Base-by-base conservation (phyloP, 2,113 vertebrate species). In the Progne subis region DNA sequence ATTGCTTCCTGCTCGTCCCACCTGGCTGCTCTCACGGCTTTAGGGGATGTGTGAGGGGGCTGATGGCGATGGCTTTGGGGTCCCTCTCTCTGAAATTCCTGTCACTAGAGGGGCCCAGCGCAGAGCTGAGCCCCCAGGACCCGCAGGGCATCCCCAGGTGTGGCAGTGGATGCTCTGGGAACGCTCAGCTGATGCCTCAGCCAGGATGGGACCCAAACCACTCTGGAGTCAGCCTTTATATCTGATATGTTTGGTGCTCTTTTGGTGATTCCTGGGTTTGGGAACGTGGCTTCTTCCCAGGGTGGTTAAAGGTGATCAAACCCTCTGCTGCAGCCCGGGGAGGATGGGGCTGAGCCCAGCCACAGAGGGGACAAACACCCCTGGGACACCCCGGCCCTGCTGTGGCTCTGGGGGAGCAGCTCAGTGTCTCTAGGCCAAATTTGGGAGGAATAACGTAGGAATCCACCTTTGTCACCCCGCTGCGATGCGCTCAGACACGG, bases 101-200 rank as follows among this genome's bases (percentile, higher is more conserved):
- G 3, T 28, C 4, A 0, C 10, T 0, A 6, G 79, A 34, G 37
- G 12, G 7, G 23, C 13, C 2, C 9, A 12, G 63, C 32, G 5
- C 8, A 15, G 18, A 43, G 59, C 68, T 6, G 76, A 82, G 52
- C 39, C 24, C 4, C 0, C 0, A 26, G 57, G n/a, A 25, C 1
- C 12, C 7, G 39, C 67, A 14, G 84, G 68, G 57, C 65, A 1
- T 60, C 5, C 1, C 28, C 52, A 26, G 34, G 2, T 0, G 0
- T 25, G 47, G 71, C 14, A 20, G 41, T 2, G 60, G 61, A 1
- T 41, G 72, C 65, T 57, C 0, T 4, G 13, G 4, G 0, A 3
- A 44, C n/a, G 53, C 53, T 37, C 47, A 11, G 47, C 32, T 31
- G 44, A 1, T 57, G 50, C 65, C 37, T 75, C 1, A 1, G 28